Evolutionary conservation across 2,113 vertebrate species (phyloP), one percentile per base, ranked within the genome.

Genomic region (Macrotus californicus): DNA sequence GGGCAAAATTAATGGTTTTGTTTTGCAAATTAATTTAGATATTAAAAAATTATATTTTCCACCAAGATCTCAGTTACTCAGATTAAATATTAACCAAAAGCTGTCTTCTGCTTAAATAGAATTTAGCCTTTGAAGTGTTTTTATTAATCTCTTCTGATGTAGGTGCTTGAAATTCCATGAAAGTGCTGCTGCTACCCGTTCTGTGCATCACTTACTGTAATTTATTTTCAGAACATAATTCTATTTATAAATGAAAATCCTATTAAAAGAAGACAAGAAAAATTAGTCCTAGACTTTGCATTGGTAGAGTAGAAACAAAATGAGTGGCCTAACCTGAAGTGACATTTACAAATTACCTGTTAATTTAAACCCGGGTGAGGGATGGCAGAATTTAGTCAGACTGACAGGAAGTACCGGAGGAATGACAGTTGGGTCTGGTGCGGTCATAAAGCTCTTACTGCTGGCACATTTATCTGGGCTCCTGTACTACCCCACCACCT

Each of bases 301-400:
- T 99, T 99, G 99, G 99, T 99, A 99, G 99, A 98, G 99, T 99
- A 98, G 99, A 99, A 99, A 99, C 99, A 99, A 99, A 99, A 99
- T 99, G 99, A 99, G 99, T 98, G 98, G 98, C 98, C 99, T 99
- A 99, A 99, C 99, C 99, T 98, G 99, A 99, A 99, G 99, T 99
- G 99, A 99, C 99, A 99, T 99, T 99, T 99, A 99, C 99, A 99
- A 99, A 99, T 99, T 99, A 99, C 99, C 99, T 99, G 99, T 99
- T 99, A 99, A 99, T 99, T 99, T 99, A 99, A 99, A 99, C 98
- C 98, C 98, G 99, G 99, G 99, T 99, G 99, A 99, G 98, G 99
- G 99, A 99, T 99, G 99, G 99, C 99, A 98, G 99, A 98, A 98
- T 99, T 99, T 99, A 99, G 99, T 99, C 98, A 98, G 99, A 98